Base-by-base conservation (phyloP, 1,140 invertebrate genomes). In the Platyscapa corneri region DNA sequence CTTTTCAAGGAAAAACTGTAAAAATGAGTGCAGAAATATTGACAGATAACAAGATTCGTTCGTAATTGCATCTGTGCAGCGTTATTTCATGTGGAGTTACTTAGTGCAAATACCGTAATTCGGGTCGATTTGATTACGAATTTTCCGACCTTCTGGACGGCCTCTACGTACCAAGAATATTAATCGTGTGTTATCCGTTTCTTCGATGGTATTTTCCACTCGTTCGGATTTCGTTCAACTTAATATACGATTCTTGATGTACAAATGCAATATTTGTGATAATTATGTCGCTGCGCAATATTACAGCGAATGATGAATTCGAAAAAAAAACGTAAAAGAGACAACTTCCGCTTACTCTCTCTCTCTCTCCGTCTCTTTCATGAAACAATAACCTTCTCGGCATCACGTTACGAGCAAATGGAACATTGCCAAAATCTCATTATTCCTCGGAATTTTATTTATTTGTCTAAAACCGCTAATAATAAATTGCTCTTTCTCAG, bases 361-460 rank as follows among this genome's bases (percentile, higher is more conserved):
- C 60, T 56, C 74, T 74, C 67, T 74, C 70, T 18, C 39, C 27
- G 37, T 20, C 67, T 65, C 30, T 80, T 3, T 65, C 27, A n/a
- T 7, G 64, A 49, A 46, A 72, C 39, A 82, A 82, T 56, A 82
- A 82, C 67, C 74, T 60, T 32, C 20, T 14, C 34, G n/a, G 42
- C 39, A 74, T 82, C 27, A 74, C 10, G 30, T 74, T 74, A 32
- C 56, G 37, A 72, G 37, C 82, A 83, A 56, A 76, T 83, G 82
- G 82, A 83, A 34, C 82, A 16, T 27, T 83, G 82, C 82, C 82
- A 83, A 39, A 34, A 76, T 76, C 72, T 64, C 82, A 83, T 83
- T 83, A 72, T 83, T 83, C 72, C 72, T 12, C 42, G 37, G 56
- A 46, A 34, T 76, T 76, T 83, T 83, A 76, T 83, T 83, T 83